Base-by-base conservation (phyloP, 2,797 vertebrate species). In the Heterohyrax brucei region DNA sequence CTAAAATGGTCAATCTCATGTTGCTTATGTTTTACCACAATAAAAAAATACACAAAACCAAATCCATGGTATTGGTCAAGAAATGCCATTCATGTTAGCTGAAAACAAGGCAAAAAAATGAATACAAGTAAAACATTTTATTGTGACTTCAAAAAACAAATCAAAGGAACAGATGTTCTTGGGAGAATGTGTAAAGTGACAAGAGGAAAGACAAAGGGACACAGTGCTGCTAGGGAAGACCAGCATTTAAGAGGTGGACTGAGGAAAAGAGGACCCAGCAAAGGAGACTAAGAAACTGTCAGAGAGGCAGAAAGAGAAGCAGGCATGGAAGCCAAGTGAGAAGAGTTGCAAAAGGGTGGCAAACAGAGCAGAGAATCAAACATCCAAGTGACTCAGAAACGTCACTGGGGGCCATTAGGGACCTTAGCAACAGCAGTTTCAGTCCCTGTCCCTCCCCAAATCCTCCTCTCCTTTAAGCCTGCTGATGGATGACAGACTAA, bases 351-450 rank as follows among this genome's bases (percentile, higher is more conserved):
- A 78, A 62, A 77, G 76, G 79, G 7, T 46, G 28, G 73, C 70
- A 10, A 83, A 30, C 7, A 89, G 2, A 78, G 48, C 50, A 48
- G 61, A 39, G 61, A 82, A 64, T 89, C 76, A 84, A 88, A 79
- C 12, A 56, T n/a, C 68, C 33, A 78, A 46, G 73, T 48, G 46
- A 76, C 64, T 81, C 79, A 28, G 83, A 93, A 95, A 76, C 76
- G 44, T 70, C 56, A 7, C 48, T 18, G 76, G 73, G 59, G 83
- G 33, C 80, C 72, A n/a, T 4, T 24, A 48, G 28, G 39, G n/a
- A 56, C 7, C 44, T 75, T 24, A 28, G 68, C 56, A 30, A 88
- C 33, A 89, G 9, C 26, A 53, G 39, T 48, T 91, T 61, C 21
- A 66, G 77, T 64, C 64, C 76, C 76, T 85, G 56, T 9, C 39